phyloP scores from a whole-genome alignment of 2,113 vertebrate species.

The Pontoporia blainvillei region DNA sequence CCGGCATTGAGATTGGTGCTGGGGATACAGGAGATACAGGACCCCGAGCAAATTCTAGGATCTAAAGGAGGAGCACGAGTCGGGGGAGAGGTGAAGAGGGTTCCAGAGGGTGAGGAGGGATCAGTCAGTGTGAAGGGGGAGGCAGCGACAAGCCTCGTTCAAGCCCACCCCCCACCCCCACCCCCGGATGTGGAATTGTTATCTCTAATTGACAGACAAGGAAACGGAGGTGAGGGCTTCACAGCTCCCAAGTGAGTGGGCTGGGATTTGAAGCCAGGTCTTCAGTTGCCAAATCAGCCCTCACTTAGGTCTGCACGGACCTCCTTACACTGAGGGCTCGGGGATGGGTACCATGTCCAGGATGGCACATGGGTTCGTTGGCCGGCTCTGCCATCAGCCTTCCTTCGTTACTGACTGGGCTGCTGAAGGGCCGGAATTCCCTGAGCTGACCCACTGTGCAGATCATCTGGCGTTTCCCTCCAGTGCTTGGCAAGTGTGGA shows the following conservation, averaged over 20 bases:
- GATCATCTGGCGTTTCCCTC: not conserved
- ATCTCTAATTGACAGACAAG: not conserved
- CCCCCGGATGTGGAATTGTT: not conserved
- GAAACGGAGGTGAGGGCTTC: not conserved
- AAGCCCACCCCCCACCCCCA: no score
- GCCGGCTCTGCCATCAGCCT: accelerated
- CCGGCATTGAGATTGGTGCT: accelerated
- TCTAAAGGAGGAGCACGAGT: not conserved
- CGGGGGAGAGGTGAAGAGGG: accelerated
- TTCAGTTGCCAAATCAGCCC: not conserved
- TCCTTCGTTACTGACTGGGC: accelerated
- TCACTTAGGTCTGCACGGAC: not conserved
- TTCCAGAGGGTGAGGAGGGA: not conserved
- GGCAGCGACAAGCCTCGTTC: not conserved
- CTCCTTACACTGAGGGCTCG: accelerated
- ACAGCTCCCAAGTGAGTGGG: not conserved
- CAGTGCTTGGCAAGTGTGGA: not conserved
- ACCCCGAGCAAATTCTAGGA: not conserved
- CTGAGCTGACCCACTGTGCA: accelerated
- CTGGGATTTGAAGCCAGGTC: no score
- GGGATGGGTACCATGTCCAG: accelerated
- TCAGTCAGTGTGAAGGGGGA: not conserved
- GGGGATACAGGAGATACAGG: not conserved
- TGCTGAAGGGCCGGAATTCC: not conserved
- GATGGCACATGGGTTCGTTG: accelerated